Percentiles rank a stretch among this genome's conserved stretches.
phyloP scores from a whole-genome alignment of 2,888 invertebrate species.

The Netelia inedita region DNA sequence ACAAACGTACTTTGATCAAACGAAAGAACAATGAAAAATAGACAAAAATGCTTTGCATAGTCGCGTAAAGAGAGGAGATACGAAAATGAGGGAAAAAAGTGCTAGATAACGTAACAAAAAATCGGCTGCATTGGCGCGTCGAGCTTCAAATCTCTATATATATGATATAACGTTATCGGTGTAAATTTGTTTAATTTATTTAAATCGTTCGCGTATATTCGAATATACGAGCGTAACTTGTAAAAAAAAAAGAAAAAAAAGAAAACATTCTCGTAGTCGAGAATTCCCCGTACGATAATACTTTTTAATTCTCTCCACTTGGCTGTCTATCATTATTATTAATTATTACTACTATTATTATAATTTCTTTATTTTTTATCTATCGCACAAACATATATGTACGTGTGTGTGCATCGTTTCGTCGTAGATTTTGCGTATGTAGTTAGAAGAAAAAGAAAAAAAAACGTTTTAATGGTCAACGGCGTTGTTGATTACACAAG shows the following conservation, averaged over 20 bases:
- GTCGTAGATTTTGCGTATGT: constrained; percentile 72
- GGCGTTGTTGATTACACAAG: constrained; percentile 83
- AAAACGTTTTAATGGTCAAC: constrained; percentile 82
- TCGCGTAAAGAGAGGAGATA: constrained; percentile 30
- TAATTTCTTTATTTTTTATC: constrained; percentile 64
- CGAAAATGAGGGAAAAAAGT: constrained; percentile 4
- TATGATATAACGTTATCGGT: constrained; percentile 51
- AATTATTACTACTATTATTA: neutral
- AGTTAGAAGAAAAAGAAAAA: constrained; percentile 75
- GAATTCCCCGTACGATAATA: constrained; percentile 65
- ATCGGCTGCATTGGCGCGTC: constrained; percentile 13
- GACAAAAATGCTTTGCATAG: constrained; percentile 38
- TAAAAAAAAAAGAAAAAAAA: constrained; percentile 31
- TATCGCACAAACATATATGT: constrained; percentile 58
- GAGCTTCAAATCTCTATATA: constrained; percentile 45
- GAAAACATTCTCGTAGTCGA: constrained; percentile 68
- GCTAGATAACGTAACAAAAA: constrained; percentile 20
- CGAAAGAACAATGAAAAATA: neutral
- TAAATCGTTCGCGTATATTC: constrained; percentile 48
- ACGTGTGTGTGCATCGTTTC: constrained; percentile 67
- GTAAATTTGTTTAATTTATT: constrained; percentile 68
- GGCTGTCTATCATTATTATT: constrained; percentile 53
- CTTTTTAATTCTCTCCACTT: constrained; percentile 59
- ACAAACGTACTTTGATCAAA: constrained; percentile 34
- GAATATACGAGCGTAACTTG: constrained; percentile 30